Base-by-base conservation (phyloP, 1,140 invertebrate species). In the Frieseomelitta varia region DNA sequence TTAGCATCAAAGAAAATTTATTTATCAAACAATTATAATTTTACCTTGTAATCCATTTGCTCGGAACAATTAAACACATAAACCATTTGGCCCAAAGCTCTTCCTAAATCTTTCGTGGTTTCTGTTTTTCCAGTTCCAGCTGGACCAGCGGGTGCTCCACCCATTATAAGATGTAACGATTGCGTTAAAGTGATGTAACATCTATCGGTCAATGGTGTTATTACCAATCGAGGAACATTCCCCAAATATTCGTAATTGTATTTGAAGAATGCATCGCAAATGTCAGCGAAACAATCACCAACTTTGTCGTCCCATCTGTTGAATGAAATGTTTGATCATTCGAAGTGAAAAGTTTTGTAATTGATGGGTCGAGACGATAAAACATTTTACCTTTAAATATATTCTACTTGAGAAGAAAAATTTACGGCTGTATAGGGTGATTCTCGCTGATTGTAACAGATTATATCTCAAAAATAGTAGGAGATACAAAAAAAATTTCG, bases 61-160 rank as follows among this genome's bases (percentile, higher is more conserved):
- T 99, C 98, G 0, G 98, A 99, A 93, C 98, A 99, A 94, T 99
- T 99, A 95, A 99, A 99, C 0, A 99, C 98, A 3, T 99, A 97
- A 93, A 98, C 99, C 94, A 99, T 98, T 94, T 98, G 99, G 58
- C 98, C 99, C 1, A 99, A 97, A 21, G 98, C 98, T 95, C 99
- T 99, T 8, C 98, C 98, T 86, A 99, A 95, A 96, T 99, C 99
- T 95, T 99, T 99, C 61, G 97, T 97, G 12, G 98, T 99, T 95
- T 99, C 99, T 6, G 99, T 99, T 95, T 99, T 99, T 19, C 99
- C 99, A 0, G 98, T 99, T 47, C 98, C 98, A 10, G 98, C 98
- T 12, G 98, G 98, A 30, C 99, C 98, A 96, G 99, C 97, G 69
- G 98, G 97, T 88, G 97, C 98, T 19, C 98, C 98, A 47, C 98